phyloP scores from a whole-genome alignment of 1,140 invertebrate genomes.

The Branchinecta lindahli region DNA sequence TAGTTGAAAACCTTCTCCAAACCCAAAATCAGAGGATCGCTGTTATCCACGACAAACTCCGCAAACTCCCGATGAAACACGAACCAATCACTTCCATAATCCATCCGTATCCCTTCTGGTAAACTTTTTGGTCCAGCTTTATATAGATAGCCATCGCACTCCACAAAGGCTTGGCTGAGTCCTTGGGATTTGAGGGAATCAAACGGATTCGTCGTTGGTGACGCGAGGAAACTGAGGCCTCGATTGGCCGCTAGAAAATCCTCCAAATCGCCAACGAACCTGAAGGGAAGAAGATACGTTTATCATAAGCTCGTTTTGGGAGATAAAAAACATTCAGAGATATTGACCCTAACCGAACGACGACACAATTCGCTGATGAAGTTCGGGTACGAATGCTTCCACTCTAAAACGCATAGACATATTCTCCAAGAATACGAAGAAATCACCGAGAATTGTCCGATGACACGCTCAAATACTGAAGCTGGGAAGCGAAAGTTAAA shows the following conservation, averaged over 20 bases:
- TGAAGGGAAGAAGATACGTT: neutral
- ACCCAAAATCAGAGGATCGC: neutral
- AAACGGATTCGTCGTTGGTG: neutral
- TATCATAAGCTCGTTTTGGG: too few species aligned
- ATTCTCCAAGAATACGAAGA: too few species aligned
- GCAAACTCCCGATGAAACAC: neutral
- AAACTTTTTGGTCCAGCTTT: neutral
- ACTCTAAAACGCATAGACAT: too few species aligned
- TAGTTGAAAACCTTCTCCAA: neutral
- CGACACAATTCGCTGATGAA: too few species aligned
- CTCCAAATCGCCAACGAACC: neutral
- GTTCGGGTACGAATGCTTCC: too few species aligned
- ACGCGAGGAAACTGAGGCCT: neutral
- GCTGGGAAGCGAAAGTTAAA: too few species aligned
- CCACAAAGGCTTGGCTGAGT: neutral
- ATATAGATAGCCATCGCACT: neutral
- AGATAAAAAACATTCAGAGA: too few species aligned
- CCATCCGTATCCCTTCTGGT: neutral
- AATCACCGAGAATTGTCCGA: too few species aligned
- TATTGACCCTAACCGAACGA: too few species aligned
- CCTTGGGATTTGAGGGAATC: neutral
- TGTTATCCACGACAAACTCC: neutral
- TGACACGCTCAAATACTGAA: too few species aligned
- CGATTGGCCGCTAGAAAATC: neutral
- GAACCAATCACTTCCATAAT: conserved; percentile 3